A percentile compares a stretch with the other conserved stretches of the same genome.
phyloP scores from a whole-genome alignment of 2,797 vertebrate genomes.

The Cynopterus sphinx region DNA sequence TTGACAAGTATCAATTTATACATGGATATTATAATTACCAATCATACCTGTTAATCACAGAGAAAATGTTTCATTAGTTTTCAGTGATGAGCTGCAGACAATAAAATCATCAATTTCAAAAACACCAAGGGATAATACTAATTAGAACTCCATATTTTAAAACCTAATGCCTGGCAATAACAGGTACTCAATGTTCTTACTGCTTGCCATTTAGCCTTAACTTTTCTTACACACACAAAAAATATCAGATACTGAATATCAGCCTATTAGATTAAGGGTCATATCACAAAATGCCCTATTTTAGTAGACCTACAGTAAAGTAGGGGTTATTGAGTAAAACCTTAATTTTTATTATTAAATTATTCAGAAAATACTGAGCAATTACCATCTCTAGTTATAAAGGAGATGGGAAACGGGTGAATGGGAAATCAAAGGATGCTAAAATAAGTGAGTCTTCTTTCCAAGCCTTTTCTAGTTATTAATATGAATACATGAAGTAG shows the following conservation, averaged over 20 bases:
- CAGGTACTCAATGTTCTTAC: neutral
- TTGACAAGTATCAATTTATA: conserved; percentile 64
- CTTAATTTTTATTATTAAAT: neutral
- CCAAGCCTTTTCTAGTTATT: neutral
- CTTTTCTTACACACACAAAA: conserved; percentile 24
- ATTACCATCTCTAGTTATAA: neutral
- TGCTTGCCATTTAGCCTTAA: neutral
- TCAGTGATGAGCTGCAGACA: conserved; percentile 1
- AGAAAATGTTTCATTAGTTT: conserved; percentile 52
- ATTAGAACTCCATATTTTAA: conserved; percentile 32
- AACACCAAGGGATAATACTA: neutral
- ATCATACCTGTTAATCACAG: conserved; percentile 73
- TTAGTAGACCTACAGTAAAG: neutral
- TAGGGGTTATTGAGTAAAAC: neutral
- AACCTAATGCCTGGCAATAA: neutral
- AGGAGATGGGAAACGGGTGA: neutral
- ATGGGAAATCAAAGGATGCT: neutral
- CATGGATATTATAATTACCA: conserved; percentile 52
- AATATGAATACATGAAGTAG: neutral
- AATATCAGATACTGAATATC: neutral
- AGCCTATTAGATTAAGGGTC: neutral
- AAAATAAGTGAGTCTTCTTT: neutral
- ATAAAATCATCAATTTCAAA: conserved; percentile 34
- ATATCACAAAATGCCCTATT: conserved; percentile 15
- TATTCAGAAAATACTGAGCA: conserved; percentile 10